phyloP scores from a whole-genome alignment of 2,888 invertebrate genomes.

The Hofmannophila pseudospretella region DNA sequence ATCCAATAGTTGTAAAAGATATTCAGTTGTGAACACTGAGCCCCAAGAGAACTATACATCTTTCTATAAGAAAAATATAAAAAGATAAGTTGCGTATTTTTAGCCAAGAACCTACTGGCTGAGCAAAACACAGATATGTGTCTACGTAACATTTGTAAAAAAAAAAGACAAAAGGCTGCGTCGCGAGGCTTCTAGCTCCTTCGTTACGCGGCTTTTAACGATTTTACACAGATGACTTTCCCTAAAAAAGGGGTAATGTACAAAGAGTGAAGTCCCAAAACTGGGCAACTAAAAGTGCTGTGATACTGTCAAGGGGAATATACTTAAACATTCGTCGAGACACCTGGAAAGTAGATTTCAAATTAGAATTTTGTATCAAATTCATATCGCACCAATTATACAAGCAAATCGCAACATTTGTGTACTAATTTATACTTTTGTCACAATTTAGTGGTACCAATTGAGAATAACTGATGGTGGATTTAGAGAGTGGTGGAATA shows the following conservation, averaged over 20 bases:
- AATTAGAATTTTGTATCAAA: slow-evolving; percentile 75
- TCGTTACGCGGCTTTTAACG: too few relatives aligned
- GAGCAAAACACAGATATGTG: too few relatives aligned
- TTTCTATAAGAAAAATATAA: too few relatives aligned
- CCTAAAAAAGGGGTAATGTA: slow-evolving; percentile 21
- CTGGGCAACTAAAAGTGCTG: slow-evolving; percentile 59
- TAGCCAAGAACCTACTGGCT: too few relatives aligned
- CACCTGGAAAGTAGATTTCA: slow-evolving; percentile 76
- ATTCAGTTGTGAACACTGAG: too few relatives aligned
- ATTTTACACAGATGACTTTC: slow-evolving; percentile 36
- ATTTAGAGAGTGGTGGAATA: slow-evolving; percentile 30
- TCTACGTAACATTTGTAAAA: too few relatives aligned
- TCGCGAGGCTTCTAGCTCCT: too few relatives aligned
- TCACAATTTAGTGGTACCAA: slow-evolving; percentile 69
- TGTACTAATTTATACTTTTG: slow-evolving; percentile 43
- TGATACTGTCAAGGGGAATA: slow-evolving; percentile 67
- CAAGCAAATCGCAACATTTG: slow-evolving; percentile 24
- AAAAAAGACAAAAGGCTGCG: too few relatives aligned
- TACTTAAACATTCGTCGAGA: slow-evolving; percentile 74
- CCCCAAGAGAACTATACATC: too few relatives aligned
- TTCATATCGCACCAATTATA: slow-evolving; percentile 61
- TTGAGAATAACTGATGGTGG: slow-evolving; percentile 33
- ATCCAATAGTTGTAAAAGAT: too few relatives aligned
- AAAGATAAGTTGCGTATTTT: too few relatives aligned
- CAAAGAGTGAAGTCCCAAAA: slow-evolving; percentile 49